Evolutionary conservation across 2,888 invertebrate genomes (phyloP).

Genomic region (Drosophila monieri): DNA sequence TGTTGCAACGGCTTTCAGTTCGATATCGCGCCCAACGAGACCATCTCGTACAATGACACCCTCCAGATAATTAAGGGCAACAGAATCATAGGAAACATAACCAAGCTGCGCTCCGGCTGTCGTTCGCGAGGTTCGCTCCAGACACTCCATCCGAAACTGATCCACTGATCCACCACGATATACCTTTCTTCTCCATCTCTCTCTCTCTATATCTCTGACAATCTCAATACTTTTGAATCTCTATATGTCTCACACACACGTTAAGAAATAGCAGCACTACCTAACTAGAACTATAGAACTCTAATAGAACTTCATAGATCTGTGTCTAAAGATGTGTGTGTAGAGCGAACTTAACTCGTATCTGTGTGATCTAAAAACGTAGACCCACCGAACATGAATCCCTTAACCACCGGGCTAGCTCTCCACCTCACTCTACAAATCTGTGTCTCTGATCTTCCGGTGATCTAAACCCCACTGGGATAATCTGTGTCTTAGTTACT

Average conservation of each 20-base stretch:
- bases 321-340: slow-evolving; percentile 19
- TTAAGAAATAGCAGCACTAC: neutral
- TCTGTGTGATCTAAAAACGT: slow-evolving; percentile 21
- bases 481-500: slow-evolving; percentile 36
- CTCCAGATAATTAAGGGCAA: slow-evolving; percentile 75
- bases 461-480: slow-evolving; percentile 21
- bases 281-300: slow-evolving; percentile 1
- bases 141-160: slow-evolving; percentile 11
- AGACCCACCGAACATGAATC: slow-evolving; percentile 10
- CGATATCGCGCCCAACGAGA: slow-evolving; percentile 78
- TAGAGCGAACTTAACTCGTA: slow-evolving; percentile 21
- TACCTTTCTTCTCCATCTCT: slow-evolving; percentile 15
- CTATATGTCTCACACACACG: neutral
- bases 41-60: slow-evolving; percentile 79
- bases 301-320: slow-evolving; percentile 14
- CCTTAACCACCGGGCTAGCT: slow-evolving; percentile 32
- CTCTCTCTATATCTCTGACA: slow-evolving; percentile 1
- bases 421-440: neutral
- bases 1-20: slow-evolving; percentile 80
- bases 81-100: slow-evolving; percentile 80
- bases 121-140: slow-evolving; percentile 73
- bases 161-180: slow-evolving; percentile 4
- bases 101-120: slow-evolving; percentile 77
- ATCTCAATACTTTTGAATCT: neutral
- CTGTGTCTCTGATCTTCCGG: slow-evolving; percentile 41